Evolutionary conservation across 1,140 invertebrate species (phyloP).

Genomic region (Hyphantria cunea): DNA sequence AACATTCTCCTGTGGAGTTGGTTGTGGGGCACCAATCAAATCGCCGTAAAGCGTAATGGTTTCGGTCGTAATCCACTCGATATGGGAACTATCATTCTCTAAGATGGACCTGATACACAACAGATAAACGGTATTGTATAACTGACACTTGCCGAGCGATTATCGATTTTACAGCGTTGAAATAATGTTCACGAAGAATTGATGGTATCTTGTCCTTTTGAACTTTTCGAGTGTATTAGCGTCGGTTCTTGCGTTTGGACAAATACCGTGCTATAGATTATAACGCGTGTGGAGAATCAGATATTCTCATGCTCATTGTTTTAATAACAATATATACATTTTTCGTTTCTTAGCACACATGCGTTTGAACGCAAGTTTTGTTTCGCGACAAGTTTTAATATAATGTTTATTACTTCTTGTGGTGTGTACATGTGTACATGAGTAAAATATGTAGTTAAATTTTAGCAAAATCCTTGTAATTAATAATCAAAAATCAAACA

Average conservation of each 20-base stretch:
- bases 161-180: constrained; percentile 22
- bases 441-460: no score
- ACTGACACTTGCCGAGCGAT: constrained; percentile 17
- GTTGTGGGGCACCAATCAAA: constrained; percentile 68
- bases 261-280: constrained; percentile 66
- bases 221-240: constrained; percentile 34
- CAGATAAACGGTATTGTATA: constrained; percentile 21
- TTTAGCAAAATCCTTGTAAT: no score
- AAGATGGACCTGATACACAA: constrained; percentile 45
- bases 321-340: constrained; percentile 37
- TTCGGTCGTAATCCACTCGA: constrained; percentile 65
- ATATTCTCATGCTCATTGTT: constrained; percentile 53
- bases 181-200: constrained; percentile 3
- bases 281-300: constrained; percentile 56
- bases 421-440: no score
- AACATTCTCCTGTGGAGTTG: constrained; percentile 68
- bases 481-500: no score
- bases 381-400: no score
- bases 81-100: constrained; percentile 70
- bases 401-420: no score
- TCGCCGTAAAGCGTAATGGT: constrained; percentile 67
- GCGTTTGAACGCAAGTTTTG: no score
- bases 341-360: constrained; percentile 4
- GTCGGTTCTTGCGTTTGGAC: constrained; percentile 51
- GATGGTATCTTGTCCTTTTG: not conserved